Evolutionary conservation across 2,888 invertebrate species (phyloP).

Genomic region (Drosophila demipolita): DNA sequence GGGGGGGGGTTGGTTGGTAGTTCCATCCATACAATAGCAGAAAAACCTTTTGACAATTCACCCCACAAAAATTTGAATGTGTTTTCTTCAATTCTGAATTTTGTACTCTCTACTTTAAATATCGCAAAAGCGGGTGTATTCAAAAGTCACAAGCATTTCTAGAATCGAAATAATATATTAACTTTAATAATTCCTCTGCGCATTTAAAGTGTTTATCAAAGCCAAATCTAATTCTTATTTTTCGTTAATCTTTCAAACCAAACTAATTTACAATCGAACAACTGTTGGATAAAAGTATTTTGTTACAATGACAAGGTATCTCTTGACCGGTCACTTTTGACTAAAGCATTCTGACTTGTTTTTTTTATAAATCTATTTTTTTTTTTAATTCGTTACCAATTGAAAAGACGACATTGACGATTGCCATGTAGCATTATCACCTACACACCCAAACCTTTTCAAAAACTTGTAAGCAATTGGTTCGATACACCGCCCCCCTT

Average conservation of each 20-base stretch:
- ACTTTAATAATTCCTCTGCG: background rate
- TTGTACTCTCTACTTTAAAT: constrained; percentile 3
- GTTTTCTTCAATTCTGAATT: constrained; percentile 44
- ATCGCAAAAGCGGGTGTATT: background rate
- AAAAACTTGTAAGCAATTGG: constrained; percentile 67
- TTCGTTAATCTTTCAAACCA: background rate
- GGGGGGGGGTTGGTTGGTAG: no score
- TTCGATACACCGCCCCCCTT: constrained; percentile 34
- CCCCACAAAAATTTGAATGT: constrained; percentile 58
- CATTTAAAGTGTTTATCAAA: background rate
- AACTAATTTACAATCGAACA: background rate
- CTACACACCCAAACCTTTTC: constrained; percentile 49
- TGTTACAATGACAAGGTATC: background rate
- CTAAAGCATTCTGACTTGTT: background rate
- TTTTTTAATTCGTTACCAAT: constrained; percentile 72
- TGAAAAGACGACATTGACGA: constrained; percentile 69
- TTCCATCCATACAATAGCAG: constrained; percentile 46
- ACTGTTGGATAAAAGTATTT: background rate
- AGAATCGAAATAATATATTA: background rate
- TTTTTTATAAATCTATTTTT: constrained; percentile 15
- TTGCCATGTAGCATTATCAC: constrained; percentile 69
- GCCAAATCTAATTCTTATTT: background rate
- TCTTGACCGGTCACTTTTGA: background rate
- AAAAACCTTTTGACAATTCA: constrained; percentile 75
- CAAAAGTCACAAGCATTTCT: background rate